Evolutionary conservation across 2,888 invertebrate species (phyloP).

Genomic region (Watsonalla cultraria): DNA sequence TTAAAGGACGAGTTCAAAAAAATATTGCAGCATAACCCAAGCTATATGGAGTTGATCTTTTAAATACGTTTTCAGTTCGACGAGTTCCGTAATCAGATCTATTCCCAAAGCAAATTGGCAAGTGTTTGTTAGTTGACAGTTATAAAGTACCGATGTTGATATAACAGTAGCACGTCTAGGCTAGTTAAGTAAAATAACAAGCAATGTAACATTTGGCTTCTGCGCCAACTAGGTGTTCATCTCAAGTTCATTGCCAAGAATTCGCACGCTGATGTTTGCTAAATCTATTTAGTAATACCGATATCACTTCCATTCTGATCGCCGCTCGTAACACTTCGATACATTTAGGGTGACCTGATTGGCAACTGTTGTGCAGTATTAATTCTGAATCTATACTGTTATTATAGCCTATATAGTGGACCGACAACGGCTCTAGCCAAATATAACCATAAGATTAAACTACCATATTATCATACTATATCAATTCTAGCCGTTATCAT

Average conservation of each 20-base stretch:
- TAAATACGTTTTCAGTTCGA: neutral
- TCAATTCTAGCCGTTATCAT: no score
- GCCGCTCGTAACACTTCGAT: constrained; percentile 20
- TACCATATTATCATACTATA: no score
- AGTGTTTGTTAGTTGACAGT: neutral
- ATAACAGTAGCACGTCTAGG: neutral
- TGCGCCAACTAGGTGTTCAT: constrained; percentile 55
- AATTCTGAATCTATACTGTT: no score
- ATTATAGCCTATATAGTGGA: no score
- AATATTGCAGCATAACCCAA: no score
- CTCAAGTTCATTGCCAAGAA: constrained; percentile 73
- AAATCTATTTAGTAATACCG: constrained; percentile 30
- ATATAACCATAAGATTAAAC: no score
- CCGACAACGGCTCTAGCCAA: no score
- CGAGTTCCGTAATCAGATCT: neutral
- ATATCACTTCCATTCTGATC: constrained; percentile 30
- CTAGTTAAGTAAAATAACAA: constrained; percentile 16
- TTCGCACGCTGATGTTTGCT: constrained; percentile 32
- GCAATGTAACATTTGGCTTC: constrained; percentile 53
- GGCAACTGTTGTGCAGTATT: constrained; percentile 4
- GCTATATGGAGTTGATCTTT: no score
- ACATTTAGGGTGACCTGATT: constrained; percentile 23
- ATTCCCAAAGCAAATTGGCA: neutral
- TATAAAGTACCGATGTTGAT: neutral
- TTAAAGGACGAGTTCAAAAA: no score